These are phyloP conservation scores for Pinna nobilis DNA, from an alignment of 1,140 invertebrate genomes.

Conservation along the genomic window DNA sequence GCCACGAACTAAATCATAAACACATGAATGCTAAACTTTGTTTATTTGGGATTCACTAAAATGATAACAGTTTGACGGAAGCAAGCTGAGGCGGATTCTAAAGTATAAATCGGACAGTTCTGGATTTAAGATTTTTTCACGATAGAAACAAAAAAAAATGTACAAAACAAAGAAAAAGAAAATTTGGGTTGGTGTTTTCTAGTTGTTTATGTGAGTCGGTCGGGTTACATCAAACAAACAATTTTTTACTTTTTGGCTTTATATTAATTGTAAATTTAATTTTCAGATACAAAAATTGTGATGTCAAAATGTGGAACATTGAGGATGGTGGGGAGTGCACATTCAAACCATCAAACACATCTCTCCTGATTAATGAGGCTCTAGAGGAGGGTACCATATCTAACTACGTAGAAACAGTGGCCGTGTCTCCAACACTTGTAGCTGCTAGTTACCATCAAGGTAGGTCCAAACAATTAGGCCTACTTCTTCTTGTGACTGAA, in stretches of 20 bases:
- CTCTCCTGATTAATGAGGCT: conserved; percentile 58
- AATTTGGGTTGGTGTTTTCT: no score
- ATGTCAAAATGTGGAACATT: conserved; percentile 64
- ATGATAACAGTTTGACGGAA: no score
- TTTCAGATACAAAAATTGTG: conserved; percentile 65
- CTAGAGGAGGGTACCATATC: conserved; percentile 53
- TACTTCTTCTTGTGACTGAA: no score
- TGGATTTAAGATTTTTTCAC: no score
- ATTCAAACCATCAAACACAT: conserved; percentile 66
- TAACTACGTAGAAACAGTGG: conserved; percentile 46
- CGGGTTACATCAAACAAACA: not conserved
- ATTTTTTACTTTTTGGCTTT: not conserved
- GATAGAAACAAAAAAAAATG: no score
- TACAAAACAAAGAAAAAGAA: no score
- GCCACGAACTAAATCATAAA: no score
- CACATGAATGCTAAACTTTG: no score
- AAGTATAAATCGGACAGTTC: no score
- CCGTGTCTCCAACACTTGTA: conserved; percentile 39
- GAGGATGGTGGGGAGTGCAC: conserved; percentile 54
- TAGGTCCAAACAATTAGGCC: conserved; percentile 28
- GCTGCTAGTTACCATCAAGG: conserved; percentile 66
- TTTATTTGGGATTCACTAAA: no score
- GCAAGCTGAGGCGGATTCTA: no score
- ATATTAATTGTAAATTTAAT: not conserved
- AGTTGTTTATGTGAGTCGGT: not conserved